Evolutionary conservation across 2,797 vertebrate genomes (phyloP), one percentile per base, ranked within the genome.

Genomic region (Craterocephalus amniculus): DNA sequence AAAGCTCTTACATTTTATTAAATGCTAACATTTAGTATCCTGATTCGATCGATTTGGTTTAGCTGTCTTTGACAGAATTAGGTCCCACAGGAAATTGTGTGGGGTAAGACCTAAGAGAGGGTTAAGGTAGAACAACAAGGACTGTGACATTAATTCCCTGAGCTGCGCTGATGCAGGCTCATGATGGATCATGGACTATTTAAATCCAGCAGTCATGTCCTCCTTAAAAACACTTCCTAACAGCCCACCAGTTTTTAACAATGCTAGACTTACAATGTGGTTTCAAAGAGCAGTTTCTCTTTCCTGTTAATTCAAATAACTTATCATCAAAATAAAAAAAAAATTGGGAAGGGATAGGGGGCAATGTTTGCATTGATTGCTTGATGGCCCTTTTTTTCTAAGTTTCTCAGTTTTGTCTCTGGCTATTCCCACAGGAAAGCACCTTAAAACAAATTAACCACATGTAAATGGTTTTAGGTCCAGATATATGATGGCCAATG

Each of bases 131-230:
- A 93, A 91, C 84, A 92, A 63, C 80, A 83, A 80, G 79, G 78
- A 78, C 86, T 71, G 68, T 91, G 91, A 88, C 92, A 91, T 93
- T 94, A 93, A 95, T 93, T 94, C 94, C 91, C 81, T 94, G 90
- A 93, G 87, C 91, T 90, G 83, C 86, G 48, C 89, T 90, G 87
- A 90, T 85, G 79, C 78, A 89, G 82, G 87, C 72, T 89, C 81
- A 75, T 68, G 61, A 45, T 81, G 83, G 86, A 89, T 92, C 79
- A 88, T 75, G 71, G 54, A 74, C 79, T 86, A 82, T 70, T 91
- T 91, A 84, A 85, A 85, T 81, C 79, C 48, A 81, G 54, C 32
- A 70, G 59, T 72, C 61, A 71, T 84, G 72, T 83, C 76, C 74
- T 87, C 38, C 51, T 48, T 76, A n/a, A 40, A 67, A 81, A 36